These are phyloP conservation scores for Schizotus pectinicornis DNA, from an alignment of 2,888 invertebrate species.

Conservation along the genomic window DNA sequence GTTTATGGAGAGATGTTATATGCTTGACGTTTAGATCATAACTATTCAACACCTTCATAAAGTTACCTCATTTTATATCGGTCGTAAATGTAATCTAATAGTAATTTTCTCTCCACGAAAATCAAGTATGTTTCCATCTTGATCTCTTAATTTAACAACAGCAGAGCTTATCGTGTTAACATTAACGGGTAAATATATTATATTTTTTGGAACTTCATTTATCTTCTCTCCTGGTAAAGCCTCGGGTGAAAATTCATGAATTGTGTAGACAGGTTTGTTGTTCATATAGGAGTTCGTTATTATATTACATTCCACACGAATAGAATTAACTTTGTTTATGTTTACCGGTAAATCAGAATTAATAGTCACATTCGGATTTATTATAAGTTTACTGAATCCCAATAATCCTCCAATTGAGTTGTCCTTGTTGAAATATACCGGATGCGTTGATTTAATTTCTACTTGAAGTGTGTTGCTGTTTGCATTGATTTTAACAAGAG, in stretches of 20 bases:
- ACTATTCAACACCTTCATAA: not conserved
- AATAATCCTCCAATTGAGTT: constrained; percentile 37
- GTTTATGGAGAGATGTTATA: too few relatives aligned
- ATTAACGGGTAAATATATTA: constrained; percentile 48
- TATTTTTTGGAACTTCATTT: constrained; percentile 45
- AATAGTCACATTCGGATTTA: constrained; percentile 31
- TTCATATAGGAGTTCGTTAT: constrained; percentile 43
- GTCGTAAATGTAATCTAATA: constrained; percentile 31
- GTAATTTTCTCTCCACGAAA: constrained; percentile 45
- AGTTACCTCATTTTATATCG: constrained; percentile 4
- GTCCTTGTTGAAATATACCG: constrained; percentile 19
- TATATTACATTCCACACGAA: constrained; percentile 45
- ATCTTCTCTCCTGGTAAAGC: constrained; percentile 50
- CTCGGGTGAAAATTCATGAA: constrained; percentile 48
- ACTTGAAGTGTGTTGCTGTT: constrained; percentile 27
- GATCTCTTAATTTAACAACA: constrained; percentile 42
- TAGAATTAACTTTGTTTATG: constrained; percentile 43
- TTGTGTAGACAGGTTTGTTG: constrained; percentile 42
- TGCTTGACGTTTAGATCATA: not conserved
- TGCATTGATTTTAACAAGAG: constrained; percentile 11
- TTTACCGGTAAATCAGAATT: constrained; percentile 45
- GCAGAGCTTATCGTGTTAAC: constrained; percentile 37
- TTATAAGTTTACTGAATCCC: constrained; percentile 34
- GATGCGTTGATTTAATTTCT: constrained; percentile 22
- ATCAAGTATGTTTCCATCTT: constrained; percentile 44